These are phyloP conservation scores for Drosophila atripex DNA, from an alignment of 2,888 invertebrate genomes.

Conservation along the genomic window DNA sequence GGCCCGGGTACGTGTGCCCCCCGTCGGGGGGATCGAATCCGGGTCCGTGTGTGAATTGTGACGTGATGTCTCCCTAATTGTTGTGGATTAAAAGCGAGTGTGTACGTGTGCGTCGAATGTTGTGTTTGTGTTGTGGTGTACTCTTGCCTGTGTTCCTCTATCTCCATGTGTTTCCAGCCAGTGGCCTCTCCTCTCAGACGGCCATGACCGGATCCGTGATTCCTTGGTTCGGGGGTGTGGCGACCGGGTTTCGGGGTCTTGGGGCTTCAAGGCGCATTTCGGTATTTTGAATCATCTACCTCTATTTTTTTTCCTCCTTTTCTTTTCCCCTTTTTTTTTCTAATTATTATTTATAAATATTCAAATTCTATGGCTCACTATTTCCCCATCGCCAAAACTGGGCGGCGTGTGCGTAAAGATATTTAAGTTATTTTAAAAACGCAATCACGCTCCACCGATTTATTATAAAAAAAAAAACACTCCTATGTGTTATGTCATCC, in stretches of 20 bases:
- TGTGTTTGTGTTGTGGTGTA: no score
- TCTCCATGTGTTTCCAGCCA: no score
- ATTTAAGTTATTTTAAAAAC: constrained; percentile 46
- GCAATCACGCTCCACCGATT: constrained; percentile 67
- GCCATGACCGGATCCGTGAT: no score
- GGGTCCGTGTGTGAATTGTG: not conserved
- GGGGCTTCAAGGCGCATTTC: no score
- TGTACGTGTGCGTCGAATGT: not conserved
- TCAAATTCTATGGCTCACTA: constrained; percentile 4
- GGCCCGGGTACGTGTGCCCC: not conserved
- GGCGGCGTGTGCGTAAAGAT: constrained; percentile 22
- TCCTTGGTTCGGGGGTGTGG: no score
- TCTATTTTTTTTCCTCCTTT: not conserved
- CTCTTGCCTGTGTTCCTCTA: no score
- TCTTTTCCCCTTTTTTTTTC: not conserved
- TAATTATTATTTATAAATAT: not conserved
- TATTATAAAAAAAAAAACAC: constrained; percentile 84
- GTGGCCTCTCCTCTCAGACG: no score
- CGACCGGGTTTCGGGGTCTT: no score
- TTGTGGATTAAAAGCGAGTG: no score
- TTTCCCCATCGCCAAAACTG: constrained; percentile 22
- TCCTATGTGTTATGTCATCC: constrained; percentile 46
- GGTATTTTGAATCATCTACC: constrained; percentile 1
- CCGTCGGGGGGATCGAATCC: not conserved
- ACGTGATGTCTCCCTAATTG: not conserved